Base-by-base conservation (phyloP, 1,140 invertebrate species). In the Anadara kagoshimensis region DNA sequence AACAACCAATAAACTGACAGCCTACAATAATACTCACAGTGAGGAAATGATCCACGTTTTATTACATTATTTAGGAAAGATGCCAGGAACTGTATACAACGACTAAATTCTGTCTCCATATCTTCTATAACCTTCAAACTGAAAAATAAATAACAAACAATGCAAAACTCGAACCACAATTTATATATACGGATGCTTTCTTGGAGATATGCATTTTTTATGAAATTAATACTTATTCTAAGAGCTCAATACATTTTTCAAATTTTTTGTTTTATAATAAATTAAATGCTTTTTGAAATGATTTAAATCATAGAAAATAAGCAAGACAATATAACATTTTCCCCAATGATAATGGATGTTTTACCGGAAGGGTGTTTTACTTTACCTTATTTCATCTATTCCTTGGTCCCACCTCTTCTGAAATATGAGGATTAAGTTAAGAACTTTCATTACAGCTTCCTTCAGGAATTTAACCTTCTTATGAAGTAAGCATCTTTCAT, bases 21-120 rank as follows among this genome's bases (percentile, higher is more conserved):
- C 1, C 3, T 11, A 56, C 29, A 43, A 43, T 41, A 16, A 26
- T 59, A 82, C 85, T 81, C 78, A 88, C 87, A 80, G 51, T 87
- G 86, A 56, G 87, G 85, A 59, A 86, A 86, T 1, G 86, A 86
- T 24, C 86, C 87, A 66, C 87, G 68, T 56, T 86, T 85, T 61
- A 83, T 85, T 26, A 85, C 78, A 69, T 86, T 85, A 65, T 83
- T 83, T 12, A 88, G 80, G 69, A 88, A 87, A 7, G 86, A 82
- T n/a, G 85, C 49, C n/a, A 88, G 76, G 58, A 88, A 88, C 62
- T 82, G 75, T 18, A 88, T 82, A 76, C 85, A 87, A 5, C 83
- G 69, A 22, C 79, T 76, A 65, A 88, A 84, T 66, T 85, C 82
- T 22, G 58, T 66, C 24, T 88, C 87, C 75, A 87, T 84, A 0